Evolutionary conservation across 1,140 invertebrate genomes (phyloP), one percentile per base, ranked within the genome.

Genomic region (Branchinecta lindahli): DNA sequence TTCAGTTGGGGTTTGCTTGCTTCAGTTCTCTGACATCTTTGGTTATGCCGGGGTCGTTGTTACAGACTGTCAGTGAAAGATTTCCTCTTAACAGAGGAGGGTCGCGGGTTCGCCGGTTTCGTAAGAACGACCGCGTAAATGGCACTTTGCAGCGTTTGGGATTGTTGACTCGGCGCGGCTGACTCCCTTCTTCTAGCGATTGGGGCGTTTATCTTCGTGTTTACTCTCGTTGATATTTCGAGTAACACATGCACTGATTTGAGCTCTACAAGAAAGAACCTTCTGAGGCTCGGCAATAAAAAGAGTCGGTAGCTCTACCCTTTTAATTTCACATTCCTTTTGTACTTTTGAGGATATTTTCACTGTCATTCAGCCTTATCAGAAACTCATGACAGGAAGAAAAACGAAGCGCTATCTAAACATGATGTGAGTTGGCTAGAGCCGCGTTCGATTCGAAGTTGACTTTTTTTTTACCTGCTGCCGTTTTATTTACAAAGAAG

Each of bases 1-100:
- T 61, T 61, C 52, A 61, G 52, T 61, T 61, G 52, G 52, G 52
- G 52, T 61, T 61, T 61, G 52, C 52, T 61, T 61, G 52, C 52
- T 61, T 61, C 52, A 61, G 52, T 61, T 61, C 52, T 1, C 52
- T 6, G 52, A 61, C 52, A 12, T 61, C 2, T 20, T 61, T 6
- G 2, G 33, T 61, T 61, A 20, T 61, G 52, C 52, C 6, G 6
- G 12, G 6, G 18, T 61, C 52, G 52, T 61, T 61, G 52, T 61
- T 61, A 61, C 52, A 61, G 52, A 61, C 52, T 20, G 52, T 61
- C 52, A 61, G 6, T 61, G 52, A 61, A 61, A 61, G 52, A 2
- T 61, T 61, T 61, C 52, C 52, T 61, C 52, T 1, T 6, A 61
- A 20, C 52, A 61, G 52, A 2, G 52, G 52, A 61, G 52, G 52